phyloP scores from a whole-genome alignment of 2,113 vertebrate species.

The Myrmecophaga tridactyla region DNA sequence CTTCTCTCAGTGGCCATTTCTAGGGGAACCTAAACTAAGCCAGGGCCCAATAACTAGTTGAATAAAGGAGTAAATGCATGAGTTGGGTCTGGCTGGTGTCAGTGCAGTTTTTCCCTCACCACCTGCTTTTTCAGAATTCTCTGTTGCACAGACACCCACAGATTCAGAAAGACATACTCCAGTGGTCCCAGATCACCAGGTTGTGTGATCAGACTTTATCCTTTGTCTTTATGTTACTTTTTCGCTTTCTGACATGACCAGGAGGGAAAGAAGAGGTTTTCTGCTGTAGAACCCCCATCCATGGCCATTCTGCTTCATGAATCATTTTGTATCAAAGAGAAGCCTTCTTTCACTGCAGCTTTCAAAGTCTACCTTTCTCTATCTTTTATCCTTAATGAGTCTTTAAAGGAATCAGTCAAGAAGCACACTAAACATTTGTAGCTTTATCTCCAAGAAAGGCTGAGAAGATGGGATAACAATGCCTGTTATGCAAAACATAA shows the following conservation, averaged over 20 bases:
- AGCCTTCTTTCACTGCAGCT: background rate
- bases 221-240: background rate
- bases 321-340: background rate
- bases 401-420: constrained; percentile 68
- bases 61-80: background rate
- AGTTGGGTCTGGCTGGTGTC: background rate
- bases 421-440: constrained; percentile 15
- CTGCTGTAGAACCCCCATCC: background rate
- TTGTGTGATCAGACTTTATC: background rate
- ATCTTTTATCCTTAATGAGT: constrained; percentile 68
- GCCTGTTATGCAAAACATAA: constrained; percentile 7
- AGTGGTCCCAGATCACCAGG: background rate
- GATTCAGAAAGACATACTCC: background rate
- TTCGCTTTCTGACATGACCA: background rate
- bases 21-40: background rate
- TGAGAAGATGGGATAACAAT: constrained; percentile 50
- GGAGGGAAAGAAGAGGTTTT: background rate
- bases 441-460: constrained; percentile 61
- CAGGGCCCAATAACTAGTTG: background rate
- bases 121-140: background rate
- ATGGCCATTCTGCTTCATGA: background rate
- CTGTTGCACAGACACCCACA: background rate
- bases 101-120: background rate
- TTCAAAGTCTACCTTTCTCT: constrained; percentile 6
- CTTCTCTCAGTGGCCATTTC: background rate